Evolutionary conservation across 2,113 vertebrate species (phyloP), one percentile per base, ranked within the genome.

Genomic region (Xiphias gladius): DNA sequence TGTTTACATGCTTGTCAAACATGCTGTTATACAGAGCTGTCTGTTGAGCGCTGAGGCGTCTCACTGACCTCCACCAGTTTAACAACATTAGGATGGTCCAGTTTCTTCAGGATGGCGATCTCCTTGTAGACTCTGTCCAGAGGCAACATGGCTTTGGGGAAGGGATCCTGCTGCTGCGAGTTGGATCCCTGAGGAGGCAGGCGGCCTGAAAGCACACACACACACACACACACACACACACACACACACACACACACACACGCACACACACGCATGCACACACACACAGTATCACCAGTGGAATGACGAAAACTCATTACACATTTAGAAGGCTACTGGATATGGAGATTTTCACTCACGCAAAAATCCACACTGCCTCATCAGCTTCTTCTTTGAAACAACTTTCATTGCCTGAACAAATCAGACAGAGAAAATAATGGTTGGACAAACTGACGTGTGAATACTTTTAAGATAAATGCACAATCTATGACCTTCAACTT

Each of bases 31-130:
- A n/a, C n/a, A n/a, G n/a, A n/a, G n/a, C n/a, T n/a, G n/a, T n/a
- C n/a, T n/a, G n/a, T n/a, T n/a, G n/a, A n/a, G n/a, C n/a, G n/a
- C 3, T 35, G 32, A 35, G 37, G 9, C 39, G 4, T 63, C 2
- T 3, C 12, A 77, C 91, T 76, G 85, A 99, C 98, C 97, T 99
- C 98, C 5, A 99, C 95, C 88, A 99, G 93, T 82, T 96, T 98
- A 30, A 99, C 98, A 0, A 99, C 94, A 59, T 99, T 99, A 89
- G 96, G 68, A 4, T 99, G 98, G 90, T 99, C 95, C 87, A 99
- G 94, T 87, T 99, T 99, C 96, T 98, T 99, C 43, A 99, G 89
- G 89, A 99, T 99, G 87, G 98, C 98, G 48, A 99, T 98, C 94
- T 99, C 98, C 86, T 96, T 97, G 90, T 99, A 99, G 14, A 97